Conservation (phyloP, 1,140 invertebrate genomes). For the Hyles vespertilio region DNA sequence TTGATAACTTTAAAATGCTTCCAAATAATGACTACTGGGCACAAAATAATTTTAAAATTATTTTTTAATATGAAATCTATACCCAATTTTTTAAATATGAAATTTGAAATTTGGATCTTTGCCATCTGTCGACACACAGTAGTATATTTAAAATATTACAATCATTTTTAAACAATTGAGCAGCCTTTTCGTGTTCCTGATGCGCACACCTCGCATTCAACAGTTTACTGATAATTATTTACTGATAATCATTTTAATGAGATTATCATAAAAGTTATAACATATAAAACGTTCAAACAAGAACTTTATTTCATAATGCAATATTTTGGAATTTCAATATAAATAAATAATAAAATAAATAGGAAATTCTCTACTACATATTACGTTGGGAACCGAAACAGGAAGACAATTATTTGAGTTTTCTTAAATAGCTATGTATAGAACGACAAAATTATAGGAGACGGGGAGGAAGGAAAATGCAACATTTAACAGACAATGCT, state of each 20-base stretch:
- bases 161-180: not conserved
- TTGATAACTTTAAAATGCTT: no score
- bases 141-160: not conserved
- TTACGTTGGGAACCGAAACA: slow-evolving; percentile 1
- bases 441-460: not conserved
- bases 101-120: no score
- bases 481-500: slow-evolving; percentile 1
- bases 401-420: slow-evolving; percentile 1
- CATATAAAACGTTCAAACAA: not conserved
- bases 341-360: slow-evolving; percentile 1
- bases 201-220: no score
- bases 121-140: not conserved
- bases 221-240: no score
- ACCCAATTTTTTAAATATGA: no score
- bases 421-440: not conserved
- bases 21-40: no score
- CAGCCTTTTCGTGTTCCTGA: slow-evolving; percentile 1
- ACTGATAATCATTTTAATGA: no score
- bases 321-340: not conserved
- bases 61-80: no score
- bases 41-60: no score
- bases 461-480: not conserved
- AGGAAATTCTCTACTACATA: not conserved
- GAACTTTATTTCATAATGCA: not conserved
- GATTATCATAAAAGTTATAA: not conserved